Base-by-base conservation (phyloP, 2,888 invertebrate genomes). In the Monoplex corrugatus region DNA sequence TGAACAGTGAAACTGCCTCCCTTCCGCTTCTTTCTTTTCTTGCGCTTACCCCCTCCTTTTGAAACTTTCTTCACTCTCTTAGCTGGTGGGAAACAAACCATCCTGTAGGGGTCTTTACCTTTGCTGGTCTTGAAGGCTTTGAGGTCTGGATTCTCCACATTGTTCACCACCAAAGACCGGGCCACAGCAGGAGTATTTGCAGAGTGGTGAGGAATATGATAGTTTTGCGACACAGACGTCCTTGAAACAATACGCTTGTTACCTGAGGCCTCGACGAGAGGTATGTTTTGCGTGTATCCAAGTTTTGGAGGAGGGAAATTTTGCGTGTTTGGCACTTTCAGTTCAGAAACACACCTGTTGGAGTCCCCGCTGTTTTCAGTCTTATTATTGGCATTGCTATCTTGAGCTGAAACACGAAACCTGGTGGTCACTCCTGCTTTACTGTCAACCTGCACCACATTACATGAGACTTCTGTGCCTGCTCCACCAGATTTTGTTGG, bases 181-280 rank as follows among this genome's bases (percentile, higher is more conserved):
- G 82, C 19, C 45, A 45, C 28, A 23, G 80, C 6, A 5, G n/a
- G 35, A 28, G 50, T 1, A 35, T 32, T 78, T 35, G 32, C 75
- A 35, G 2, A 38, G 75, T 6, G 75, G 75, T 38, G 57, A 68
- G 94, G 94, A 68, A 94, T 93, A 10, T 92, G 89, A 87, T 94
- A 94, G 90, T 93, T 95, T 87, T 90, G 92, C 8, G 94, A 94
- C 68, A 94, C 94, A 57, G 95, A 95, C 13, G 94, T 93, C 89
- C 92, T 92, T 78, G 94, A 94, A 19, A 95, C 92, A 86, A 93
- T 93, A 88, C 92, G 89, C 63, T 90, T 91, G 89, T 40, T 90
- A 88, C 63, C 88, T 13, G 43, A 83, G 19, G 82, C 83, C 13
- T 38, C 40, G 1, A 87, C 10, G 3, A 82, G 87, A 35, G 63